Evolutionary conservation across 2,113 vertebrate genomes (phyloP), one percentile per base, ranked within the genome.

Genomic region (Gorilla gorilla): DNA sequence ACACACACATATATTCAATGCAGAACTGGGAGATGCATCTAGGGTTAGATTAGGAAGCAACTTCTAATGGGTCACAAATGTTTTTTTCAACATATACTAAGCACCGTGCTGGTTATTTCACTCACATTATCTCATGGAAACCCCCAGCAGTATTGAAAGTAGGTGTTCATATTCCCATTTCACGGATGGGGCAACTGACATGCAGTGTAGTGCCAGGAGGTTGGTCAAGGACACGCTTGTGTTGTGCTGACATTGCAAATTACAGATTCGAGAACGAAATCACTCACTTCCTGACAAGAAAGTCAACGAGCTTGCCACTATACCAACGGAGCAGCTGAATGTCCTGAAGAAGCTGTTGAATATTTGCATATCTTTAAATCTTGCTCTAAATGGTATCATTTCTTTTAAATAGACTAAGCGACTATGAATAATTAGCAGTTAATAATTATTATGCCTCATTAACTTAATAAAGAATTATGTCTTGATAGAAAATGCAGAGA

Each of bases 401-500:
- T 96, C 88, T 88, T 96, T 97, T 85, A 95, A 98, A 89, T 90
- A 35, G 79, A 84, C 87, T 61, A 97, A 97, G 92, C 23, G 2
- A 96, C 79, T 90, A 90, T 96, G 95, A 96, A 96, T 97, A 97
- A 98, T 98, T 94, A 96, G 97, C 96, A 97, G 97, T 97, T 98
- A 98, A 98, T 98, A 97, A 98, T 96, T 94, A 96, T 95, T 93
- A 96, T 96, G 97, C 96, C 90, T 95, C 98, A 97, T 98, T 98
- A 98, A 96, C 81, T 96, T 97, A 97, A 97, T 97, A 97, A 98
- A 97, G 72, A 93, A 97, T 97, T 95, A 96, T 93, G 85, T 96
- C 97, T 98, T 98, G 85, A 96, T 90, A 96, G 93, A 85, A 97
- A 97, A 90, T 61, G 93, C 94, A 79, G 75, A 96, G 93, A 88